Percentiles rank a stretch among this genome's conserved stretches.
Evolutionary conservation across 1,140 invertebrate species (phyloP).

Genomic region (Ruditapes philippinarum): DNA sequence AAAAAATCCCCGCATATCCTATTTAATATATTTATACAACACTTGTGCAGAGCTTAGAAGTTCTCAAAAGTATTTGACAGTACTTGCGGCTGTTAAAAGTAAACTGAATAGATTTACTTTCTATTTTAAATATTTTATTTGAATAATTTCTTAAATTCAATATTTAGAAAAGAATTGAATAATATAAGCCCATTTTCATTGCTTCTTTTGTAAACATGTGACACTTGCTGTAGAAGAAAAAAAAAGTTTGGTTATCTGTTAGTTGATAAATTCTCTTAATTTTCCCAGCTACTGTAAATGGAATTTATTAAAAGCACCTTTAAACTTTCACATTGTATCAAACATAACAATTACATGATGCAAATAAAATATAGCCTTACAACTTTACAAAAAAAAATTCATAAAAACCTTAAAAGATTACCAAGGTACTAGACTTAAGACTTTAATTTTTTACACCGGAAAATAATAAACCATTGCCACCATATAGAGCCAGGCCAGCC

Average conservation of each 20-base stretch:
- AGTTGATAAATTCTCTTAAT: too few species aligned
- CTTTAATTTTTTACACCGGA: too few species aligned
- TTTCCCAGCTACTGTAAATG: too few species aligned
- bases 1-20: background rate
- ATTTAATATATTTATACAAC: conserved; percentile 20
- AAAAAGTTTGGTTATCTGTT: background rate
- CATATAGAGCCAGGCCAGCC: too few species aligned
- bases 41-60: conserved; percentile 13
- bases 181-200: conserved; percentile 10
- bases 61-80: background rate
- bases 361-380: too few species aligned
- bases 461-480: too few species aligned
- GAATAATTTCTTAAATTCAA: conserved; percentile 21
- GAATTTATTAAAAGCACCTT: too few species aligned
- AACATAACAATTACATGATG: too few species aligned
- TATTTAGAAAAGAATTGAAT: conserved; percentile 6
- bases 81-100: background rate
- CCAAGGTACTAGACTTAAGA: too few species aligned
- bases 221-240: background rate
- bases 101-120: conserved; percentile 21
- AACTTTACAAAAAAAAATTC: too few species aligned
- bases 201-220: conserved; percentile 14
- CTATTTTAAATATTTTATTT: conserved; percentile 12
- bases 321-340: too few species aligned
- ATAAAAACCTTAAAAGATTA: too few species aligned